Evolutionary conservation across 2,888 invertebrate species (phyloP), one percentile per base, ranked within the genome.

Genomic region (Ametastegia equiseti): DNA sequence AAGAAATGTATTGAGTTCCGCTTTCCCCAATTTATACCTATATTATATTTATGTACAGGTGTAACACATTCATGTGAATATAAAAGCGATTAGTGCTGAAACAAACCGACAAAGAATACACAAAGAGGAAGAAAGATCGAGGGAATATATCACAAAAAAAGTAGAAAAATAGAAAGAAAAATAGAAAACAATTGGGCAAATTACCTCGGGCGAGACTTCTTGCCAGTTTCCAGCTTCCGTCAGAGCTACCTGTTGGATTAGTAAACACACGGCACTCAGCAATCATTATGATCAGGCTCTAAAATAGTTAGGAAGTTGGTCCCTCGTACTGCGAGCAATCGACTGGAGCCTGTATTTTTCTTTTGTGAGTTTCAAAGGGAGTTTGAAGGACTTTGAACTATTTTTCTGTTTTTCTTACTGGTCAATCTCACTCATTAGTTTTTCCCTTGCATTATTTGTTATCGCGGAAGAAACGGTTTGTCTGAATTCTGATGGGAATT

Each of bases 211-310:
- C 33, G 91, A 88, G 84, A 92, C 92, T 87, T 92, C 92, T 82
- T 92, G 92, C 92, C 92, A 92, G 82, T 90, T 91, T 82, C 92
- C 92, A 82, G 87, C 88, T 84, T 92, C 91, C 81, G 90, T 92
- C 84, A 92, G 87, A 84, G 92, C 91, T 85, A 92, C 92, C 92
- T 92, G 89, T 87, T 84, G 86, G 82, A 89, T 91, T 91, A 91
- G 89, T 89, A 87, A 86, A 90, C 84, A 89, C 87, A 88, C 87
- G 60, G 63, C 57, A 78, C 78, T 78, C 78, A 78, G 78, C 78
- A 78, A 39, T 63, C 78, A 36, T 75, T 75, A 75, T 54, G 50
- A 75, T 36, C 15, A 71, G 71, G 45, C 30, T 71, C 15, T 47
- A 30, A 47, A 71, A 45, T 71, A 13, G 30, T 30, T 42, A 15